These are phyloP conservation scores for Tautogolabrus adspersus DNA, from an alignment of 2,113 vertebrate genomes.

Conservation along the genomic window DNA sequence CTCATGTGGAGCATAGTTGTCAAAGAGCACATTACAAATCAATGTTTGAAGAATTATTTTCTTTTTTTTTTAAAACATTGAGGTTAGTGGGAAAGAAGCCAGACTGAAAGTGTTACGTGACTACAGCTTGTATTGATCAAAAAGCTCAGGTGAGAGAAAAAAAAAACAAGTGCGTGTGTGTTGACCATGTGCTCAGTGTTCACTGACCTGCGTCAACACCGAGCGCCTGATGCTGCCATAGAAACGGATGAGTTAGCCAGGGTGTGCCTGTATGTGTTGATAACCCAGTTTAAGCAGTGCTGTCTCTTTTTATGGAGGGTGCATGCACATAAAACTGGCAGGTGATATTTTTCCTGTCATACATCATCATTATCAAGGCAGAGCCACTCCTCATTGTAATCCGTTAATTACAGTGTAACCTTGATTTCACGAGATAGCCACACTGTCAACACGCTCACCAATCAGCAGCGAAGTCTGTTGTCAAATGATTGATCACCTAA, in stretches of 20 bases:
- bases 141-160: slow-evolving; percentile 6
- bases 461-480: background rate
- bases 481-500: slow-evolving; percentile 36
- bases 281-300: background rate
- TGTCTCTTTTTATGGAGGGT: background rate
- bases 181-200: background rate
- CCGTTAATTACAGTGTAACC: background rate
- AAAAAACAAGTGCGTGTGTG: background rate
- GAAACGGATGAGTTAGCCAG: slow-evolving; percentile 23
- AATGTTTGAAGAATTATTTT: too few relatives aligned
- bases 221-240: slow-evolving; percentile 16
- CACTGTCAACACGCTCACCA: background rate
- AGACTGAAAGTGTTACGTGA: background rate
- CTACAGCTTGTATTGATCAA: slow-evolving; percentile 4
- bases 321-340: background rate
- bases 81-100: background rate
- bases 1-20: background rate
- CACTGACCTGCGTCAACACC: background rate
- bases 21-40: too few relatives aligned
- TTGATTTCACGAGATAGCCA: slow-evolving; percentile 13
- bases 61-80: background rate
- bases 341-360: background rate
- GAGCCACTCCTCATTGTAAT: background rate
- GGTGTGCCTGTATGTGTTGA: background rate
- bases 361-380: background rate